phyloP scores from a whole-genome alignment of 2,113 vertebrate genomes.

The Gambusia affinis region DNA sequence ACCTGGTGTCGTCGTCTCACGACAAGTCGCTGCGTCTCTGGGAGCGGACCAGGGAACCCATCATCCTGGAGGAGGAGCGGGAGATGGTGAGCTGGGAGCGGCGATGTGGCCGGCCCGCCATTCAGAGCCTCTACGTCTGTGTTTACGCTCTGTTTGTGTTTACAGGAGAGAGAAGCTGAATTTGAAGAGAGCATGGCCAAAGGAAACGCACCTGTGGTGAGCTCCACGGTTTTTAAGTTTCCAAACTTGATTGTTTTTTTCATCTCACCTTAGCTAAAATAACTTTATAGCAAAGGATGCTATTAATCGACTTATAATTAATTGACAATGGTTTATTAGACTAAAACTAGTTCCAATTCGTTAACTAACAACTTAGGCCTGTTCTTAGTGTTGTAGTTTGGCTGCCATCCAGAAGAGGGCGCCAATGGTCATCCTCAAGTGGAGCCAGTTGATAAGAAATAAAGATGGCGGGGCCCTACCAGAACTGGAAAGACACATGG shows the following conservation, averaged over 20 bases:
- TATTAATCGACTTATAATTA: too few species aligned
- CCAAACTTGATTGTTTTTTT: neutral
- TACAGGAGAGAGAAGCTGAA: constrained; percentile 91
- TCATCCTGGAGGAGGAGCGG: constrained; percentile 93
- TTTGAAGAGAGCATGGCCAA: constrained; percentile 93
- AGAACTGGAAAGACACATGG: too few species aligned
- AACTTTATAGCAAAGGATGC: neutral
- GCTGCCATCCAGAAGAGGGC: too few species aligned
- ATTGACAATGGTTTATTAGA: too few species aligned
- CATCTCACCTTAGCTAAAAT: neutral
- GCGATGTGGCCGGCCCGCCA: rapidly evolving
- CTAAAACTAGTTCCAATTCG: too few species aligned
- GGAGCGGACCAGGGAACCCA: constrained; percentile 93
- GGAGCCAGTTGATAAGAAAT: too few species aligned
- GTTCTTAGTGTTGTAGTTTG: too few species aligned
- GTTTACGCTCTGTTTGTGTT: neutral
- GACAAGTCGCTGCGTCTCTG: constrained; percentile 96
- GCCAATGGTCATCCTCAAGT: too few species aligned
- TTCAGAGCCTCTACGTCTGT: neutral
- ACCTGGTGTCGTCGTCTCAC: constrained; percentile 91
- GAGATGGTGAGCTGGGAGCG: constrained; percentile 86
- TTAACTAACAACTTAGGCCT: too few species aligned
- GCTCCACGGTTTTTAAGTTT: constrained; percentile 31
- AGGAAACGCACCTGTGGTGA: constrained; percentile 90
- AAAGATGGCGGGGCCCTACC: too few species aligned